Conservation (phyloP, 2,888 invertebrate species). For the Diploptera punctata region DNA sequence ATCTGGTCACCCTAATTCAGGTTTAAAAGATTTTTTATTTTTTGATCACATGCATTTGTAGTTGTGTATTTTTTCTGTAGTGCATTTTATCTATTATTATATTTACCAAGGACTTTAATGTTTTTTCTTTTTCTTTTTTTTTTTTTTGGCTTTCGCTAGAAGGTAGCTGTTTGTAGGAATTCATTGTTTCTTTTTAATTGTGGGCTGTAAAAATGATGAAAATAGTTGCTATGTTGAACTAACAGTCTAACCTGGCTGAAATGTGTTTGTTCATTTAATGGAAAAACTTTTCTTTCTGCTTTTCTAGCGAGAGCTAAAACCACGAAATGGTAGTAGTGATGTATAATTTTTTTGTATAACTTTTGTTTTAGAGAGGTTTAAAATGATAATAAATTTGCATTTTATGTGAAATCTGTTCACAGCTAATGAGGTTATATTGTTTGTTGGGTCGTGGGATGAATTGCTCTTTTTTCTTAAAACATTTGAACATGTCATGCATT, state of each 20-base stretch:
- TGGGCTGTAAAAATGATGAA: background rate
- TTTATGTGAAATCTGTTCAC: conserved; percentile 30
- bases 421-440: conserved; percentile 30
- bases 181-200: conserved; percentile 18
- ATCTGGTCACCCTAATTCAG: too few relatives aligned
- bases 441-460: conserved; percentile 26
- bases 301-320: conserved; percentile 38
- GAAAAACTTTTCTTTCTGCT: conserved; percentile 18
- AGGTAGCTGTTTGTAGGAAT: conserved; percentile 28
- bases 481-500: background rate
- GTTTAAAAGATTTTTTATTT: background rate
- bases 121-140: too few relatives aligned
- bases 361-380: conserved; percentile 2
- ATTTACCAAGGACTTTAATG: too few relatives aligned
- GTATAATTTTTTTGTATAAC: conserved; percentile 12
- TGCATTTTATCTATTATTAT: background rate
- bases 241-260: conserved; percentile 20
- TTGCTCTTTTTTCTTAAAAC: conserved; percentile 20
- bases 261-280: conserved; percentile 8
- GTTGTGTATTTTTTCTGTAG: background rate
- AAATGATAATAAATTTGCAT: conserved; percentile 24
- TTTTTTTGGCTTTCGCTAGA: conserved; percentile 39
- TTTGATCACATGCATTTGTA: background rate
- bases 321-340: background rate
- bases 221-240: background rate